Percentiles rank a stretch among this genome's conserved stretches.
phyloP scores from a whole-genome alignment of 2,888 invertebrate species.

The Troides helena region DNA sequence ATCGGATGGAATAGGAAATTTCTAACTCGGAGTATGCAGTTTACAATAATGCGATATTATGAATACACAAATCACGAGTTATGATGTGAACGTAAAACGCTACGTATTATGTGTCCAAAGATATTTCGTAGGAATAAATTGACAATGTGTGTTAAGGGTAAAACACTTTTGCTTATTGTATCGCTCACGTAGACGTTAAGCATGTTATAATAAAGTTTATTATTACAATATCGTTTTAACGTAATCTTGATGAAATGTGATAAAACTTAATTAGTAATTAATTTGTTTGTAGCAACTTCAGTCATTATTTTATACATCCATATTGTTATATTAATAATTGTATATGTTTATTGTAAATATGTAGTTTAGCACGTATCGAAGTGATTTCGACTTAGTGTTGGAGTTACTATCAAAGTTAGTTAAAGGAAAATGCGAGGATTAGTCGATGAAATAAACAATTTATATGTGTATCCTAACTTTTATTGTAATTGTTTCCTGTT shows the following conservation, averaged over 20 bases:
- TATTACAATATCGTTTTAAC: conserved; percentile 18
- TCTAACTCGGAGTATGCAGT: conserved; percentile 29
- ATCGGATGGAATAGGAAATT: conserved; percentile 25
- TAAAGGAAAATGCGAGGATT: conserved; percentile 29
- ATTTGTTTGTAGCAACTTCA: conserved; percentile 51
- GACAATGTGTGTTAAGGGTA: conserved; percentile 12
- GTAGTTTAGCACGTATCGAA: conserved; percentile 35
- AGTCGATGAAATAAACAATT: conserved; percentile 32
- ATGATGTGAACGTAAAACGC: conserved; percentile 20
- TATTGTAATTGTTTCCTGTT: not conserved
- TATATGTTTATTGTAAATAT: conserved; percentile 52
- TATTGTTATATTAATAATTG: conserved; percentile 41
- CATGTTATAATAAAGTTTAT: conserved; percentile 18
- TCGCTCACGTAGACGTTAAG: conserved; percentile 12
- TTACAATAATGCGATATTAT: conserved; percentile 30
- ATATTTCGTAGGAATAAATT: conserved; percentile 20
- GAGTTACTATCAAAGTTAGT: conserved; percentile 43
- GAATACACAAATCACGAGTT: conserved; percentile 13
- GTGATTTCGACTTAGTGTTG: no score
- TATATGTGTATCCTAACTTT: conserved; percentile 3
- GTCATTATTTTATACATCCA: conserved; percentile 63
- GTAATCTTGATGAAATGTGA: conserved; percentile 45
- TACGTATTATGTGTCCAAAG: conserved; percentile 24
- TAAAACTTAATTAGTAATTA: conserved; percentile 48
- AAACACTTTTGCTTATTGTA: conserved; percentile 12